Base-by-base conservation (phyloP, 1,140 invertebrate species). In the Arctopsyche grandis region DNA sequence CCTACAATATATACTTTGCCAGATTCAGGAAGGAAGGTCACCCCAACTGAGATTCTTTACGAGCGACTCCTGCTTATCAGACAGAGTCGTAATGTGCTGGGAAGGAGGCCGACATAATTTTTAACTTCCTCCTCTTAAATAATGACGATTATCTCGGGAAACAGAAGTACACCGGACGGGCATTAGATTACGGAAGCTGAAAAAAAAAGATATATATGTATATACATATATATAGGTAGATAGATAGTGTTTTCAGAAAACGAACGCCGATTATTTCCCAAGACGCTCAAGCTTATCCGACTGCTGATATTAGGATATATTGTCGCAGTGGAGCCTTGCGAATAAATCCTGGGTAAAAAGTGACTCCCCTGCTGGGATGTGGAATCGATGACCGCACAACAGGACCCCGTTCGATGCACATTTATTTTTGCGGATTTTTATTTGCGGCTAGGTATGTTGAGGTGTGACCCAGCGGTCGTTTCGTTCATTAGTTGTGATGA, bases 331-430 rank as follows among this genome's bases (percentile, higher is more conserved):
- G 78, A 63, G 73, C 75, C 22, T 44, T 58, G 69, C 58, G 46
- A 78, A 82, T 82, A 82, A 82, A 82, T 82, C 81, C 70, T 69
- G 26, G 79, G 76, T 82, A 77, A 82, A 82, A 82, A 79, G 78
- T 58, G 71, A 77, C 78, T 44, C 69, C 71, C 78, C 80, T 58
- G 78, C 60, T 75, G 81, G 69, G 78, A 79, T 46, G 21, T 22
- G n/a, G 75, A 79, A 82, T 79, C 81, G 81, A 82, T 78, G 81
- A 79, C 81, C 81, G 63, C 44, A 58, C 58, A n/a, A 48, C n/a
- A 66, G 48, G 48, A 38, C 69, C 24, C 66, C 12, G 22, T 14
- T 38, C 1, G 69, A 38, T 26, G 69, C 69, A 71, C 26, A 71
- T 43, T 12, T 43, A 21, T 43, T 21, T 56, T 56, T 48, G 1